Base-by-base conservation (phyloP, 2,888 invertebrate genomes). In the Flexamia atlantica region DNA sequence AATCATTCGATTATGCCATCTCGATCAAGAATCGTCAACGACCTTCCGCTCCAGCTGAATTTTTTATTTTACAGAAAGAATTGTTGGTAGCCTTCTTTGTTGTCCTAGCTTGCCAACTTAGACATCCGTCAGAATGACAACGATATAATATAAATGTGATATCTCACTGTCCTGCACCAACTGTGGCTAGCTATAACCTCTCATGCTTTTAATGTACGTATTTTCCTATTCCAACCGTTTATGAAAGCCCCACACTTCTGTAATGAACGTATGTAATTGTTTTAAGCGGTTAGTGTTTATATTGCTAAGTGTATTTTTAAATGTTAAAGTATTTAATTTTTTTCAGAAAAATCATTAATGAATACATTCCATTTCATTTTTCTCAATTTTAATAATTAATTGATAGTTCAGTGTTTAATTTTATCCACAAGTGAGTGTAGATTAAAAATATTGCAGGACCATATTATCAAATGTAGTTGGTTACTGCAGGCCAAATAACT, bases 281-380 rank as follows among this genome's bases (percentile, higher is more conserved):
- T 72, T 83, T 36, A 64, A 74, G 82, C 57, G 20, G 50, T 70
- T 83, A 83, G 74, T 40, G 14, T 83, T 36, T 83, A 83, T 60
- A 83, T 57, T 83, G 74, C 57, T 57, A 72, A 53, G 36, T 36
- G 82, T 83, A 83, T 83, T 83, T 83, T 83, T 83, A 57, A 57
- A 83, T 53, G 74, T 83, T 82, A 50, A 81, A 72, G 4, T 32
- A 36, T 30, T n/a, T n/a, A n/a, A n/a, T n/a, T n/a, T n/a, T 40
- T 72, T 9, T 68, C 53, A 23, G 23, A 20, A 4, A 64, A 1
- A 20, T 25, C 20, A 17, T 14, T 64, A 64, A 3, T 10, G 28
- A 28, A 25, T 1, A 64, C 64, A 64, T 64, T 64, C 64, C 64
- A 64, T 36, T 36, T 36, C 5, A 7, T 36, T 36, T 36, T 36